A percentile compares a stretch with the other conserved stretches of the same genome.
Evolutionary conservation across 2,888 invertebrate species (phyloP).

Genomic region (Eupithecia exiguata): DNA sequence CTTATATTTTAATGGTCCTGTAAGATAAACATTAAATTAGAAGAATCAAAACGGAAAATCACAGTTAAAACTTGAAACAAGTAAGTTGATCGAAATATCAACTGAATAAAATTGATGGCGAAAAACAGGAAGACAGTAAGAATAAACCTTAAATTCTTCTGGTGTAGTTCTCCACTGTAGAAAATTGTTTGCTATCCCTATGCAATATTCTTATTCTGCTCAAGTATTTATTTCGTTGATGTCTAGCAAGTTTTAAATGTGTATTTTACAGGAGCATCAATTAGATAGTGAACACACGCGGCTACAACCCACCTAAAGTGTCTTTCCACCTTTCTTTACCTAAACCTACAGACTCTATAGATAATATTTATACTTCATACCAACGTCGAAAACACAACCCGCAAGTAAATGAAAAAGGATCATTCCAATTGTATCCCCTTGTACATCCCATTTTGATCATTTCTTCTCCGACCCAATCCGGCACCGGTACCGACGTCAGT

Average conservation of each 20-base stretch:
- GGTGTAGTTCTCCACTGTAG: neutral
- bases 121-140: neutral
- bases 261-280: neutral
- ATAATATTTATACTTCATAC: neutral
- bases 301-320: conserved; percentile 25
- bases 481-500: neutral
- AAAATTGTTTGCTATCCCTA: neutral
- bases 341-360: conserved; percentile 1
- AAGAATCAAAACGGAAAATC: neutral
- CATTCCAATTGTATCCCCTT: neutral
- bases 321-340: conserved; percentile 10
- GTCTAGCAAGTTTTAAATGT: neutral
- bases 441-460: neutral
- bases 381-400: neutral
- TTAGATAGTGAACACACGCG: conserved; percentile 33
- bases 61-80: neutral
- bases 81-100: neutral
- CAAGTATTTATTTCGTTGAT: neutral
- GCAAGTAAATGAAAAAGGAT: neutral
- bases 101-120: neutral
- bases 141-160: neutral
- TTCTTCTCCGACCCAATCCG: neutral
- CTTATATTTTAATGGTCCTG: conserved; percentile 14
- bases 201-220: neutral
- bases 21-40: neutral